Evolutionary conservation across 2,113 vertebrate genomes (phyloP), one percentile per base, ranked within the genome.

Genomic region (Forbesichthys papilliferus): DNA sequence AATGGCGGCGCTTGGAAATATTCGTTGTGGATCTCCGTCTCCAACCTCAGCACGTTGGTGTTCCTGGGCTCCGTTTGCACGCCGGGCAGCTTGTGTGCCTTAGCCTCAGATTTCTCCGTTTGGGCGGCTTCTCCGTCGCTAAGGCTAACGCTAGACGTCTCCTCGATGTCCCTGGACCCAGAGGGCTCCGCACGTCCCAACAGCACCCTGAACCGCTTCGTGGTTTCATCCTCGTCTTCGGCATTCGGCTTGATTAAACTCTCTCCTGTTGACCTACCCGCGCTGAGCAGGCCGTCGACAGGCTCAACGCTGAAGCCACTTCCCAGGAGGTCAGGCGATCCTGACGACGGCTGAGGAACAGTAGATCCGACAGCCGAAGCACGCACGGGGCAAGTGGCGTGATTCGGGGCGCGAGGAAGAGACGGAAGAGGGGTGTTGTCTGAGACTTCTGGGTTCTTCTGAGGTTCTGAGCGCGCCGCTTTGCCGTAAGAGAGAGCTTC

Each of bases 371-470:
- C 71, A 82, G 55, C 52, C 8, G 88, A 79, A 0, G 95, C 94
- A 8, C 74, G 82, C 58, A 86, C 65, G 20, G 47, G 61, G 64
- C 87, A 84, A 0, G 87, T 90, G 73, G 92, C 93, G 46, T 95
- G 93, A 81, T 95, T 94, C 0, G 94, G 95, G 67, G 92, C 91
- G 7, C 87, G 93, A 0, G 93, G 92, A 0, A 92, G 90, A 14
- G 94, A 93, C 0, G 93, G 92, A 0, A 92, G 90, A 14, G 94
- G 93, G 78, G 93, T 93, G 76, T 93, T 93, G 58, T 93, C 90
- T 74, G 94, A 93, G 3, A 93, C 27, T 20, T 20, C 20, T 27
- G 27, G 94, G 14, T 92, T 93, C 9, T 93, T 92, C 6, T 93
- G 93, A 0, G 93, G 93, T 64, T 96, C 95, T 0, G 94, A 93